These are phyloP conservation scores for Drosophila merina DNA, from an alignment of 2,888 invertebrate genomes.

Conservation along the genomic window DNA sequence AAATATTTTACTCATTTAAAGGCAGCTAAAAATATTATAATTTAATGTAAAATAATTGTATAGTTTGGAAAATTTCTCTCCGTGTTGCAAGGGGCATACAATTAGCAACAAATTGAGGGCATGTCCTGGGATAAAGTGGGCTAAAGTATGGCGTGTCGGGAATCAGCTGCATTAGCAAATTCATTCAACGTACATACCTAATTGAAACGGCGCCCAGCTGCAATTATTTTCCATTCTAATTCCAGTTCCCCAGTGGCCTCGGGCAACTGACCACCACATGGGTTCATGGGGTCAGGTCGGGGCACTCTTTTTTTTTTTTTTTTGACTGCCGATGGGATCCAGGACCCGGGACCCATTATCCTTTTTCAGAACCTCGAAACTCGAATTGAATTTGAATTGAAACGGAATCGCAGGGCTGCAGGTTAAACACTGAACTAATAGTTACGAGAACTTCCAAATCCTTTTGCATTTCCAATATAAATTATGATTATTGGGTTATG, in stretches of 20 bases:
- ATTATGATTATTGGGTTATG: no score
- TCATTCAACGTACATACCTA: conserved; percentile 58
- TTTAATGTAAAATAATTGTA: no score
- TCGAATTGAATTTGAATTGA: conserved; percentile 68
- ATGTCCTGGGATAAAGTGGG: conserved; percentile 25
- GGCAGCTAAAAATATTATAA: no score
- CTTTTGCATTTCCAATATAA: not conserved
- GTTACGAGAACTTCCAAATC: not conserved
- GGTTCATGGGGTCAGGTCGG: not conserved
- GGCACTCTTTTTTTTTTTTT: not conserved
- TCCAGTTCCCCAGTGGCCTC: conserved; percentile 42
- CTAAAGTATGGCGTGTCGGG: conserved; percentile 1
- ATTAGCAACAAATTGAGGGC: conserved; percentile 60
- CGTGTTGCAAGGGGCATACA: conserved; percentile 31
- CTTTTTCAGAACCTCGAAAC: conserved; percentile 28
- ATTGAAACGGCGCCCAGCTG: conserved; percentile 73
- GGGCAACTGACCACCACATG: conserved; percentile 6
- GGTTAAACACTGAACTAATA: conserved; percentile 3
- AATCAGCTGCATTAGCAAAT: conserved; percentile 48
- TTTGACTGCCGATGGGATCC: conserved; percentile 22
- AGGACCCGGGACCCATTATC: conserved; percentile 40
- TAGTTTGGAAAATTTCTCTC: not conserved
- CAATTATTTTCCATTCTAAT: conserved; percentile 77
- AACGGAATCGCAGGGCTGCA: conserved; percentile 18
- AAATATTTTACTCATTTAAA: no score